A percentile compares a stretch with the other conserved stretches of the same genome.
Conservation (phyloP, 2,797 vertebrate species). For the Echeneis naucrates region DNA sequence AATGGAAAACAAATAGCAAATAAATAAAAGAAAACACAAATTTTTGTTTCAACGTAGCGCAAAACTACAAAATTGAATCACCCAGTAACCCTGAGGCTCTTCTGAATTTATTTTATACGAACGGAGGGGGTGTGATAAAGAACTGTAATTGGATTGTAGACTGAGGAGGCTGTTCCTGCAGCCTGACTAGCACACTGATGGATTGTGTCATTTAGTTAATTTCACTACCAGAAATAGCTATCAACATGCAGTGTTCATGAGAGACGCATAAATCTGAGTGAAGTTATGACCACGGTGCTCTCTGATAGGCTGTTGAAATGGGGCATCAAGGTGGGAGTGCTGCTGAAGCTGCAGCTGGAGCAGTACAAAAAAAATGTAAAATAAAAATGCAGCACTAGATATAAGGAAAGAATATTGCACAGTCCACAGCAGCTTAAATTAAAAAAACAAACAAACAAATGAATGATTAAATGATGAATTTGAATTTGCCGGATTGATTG, state of each 20-base stretch:
- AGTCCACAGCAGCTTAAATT: constrained; percentile 15
- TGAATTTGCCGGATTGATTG: constrained; percentile 32
- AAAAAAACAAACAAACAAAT: no score
- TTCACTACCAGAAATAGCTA: constrained; percentile 73
- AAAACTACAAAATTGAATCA: constrained; percentile 16
- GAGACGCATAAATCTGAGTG: constrained; percentile 65
- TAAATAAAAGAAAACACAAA: constrained; percentile 15
- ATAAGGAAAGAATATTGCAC: constrained; percentile 13
- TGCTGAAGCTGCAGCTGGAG: constrained; percentile 54
- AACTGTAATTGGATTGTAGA: constrained; percentile 71
- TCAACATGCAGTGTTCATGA: constrained; percentile 72
- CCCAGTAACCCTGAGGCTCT: constrained; percentile 23
- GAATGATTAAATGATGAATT: constrained; percentile 14
- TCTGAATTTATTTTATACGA: constrained; percentile 52
- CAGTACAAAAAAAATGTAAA: constrained; percentile 31
- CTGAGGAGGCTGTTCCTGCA: constrained; percentile 57
- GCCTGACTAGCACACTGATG: constrained; percentile 71
- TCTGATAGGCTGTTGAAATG: constrained; percentile 46
- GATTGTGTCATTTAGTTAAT: constrained; percentile 77
- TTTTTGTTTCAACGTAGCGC: constrained; percentile 12
- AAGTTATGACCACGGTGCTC: constrained; percentile 53
- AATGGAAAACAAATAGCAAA: constrained; percentile 20
- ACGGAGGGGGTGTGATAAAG: constrained; percentile 58
- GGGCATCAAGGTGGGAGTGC: constrained; percentile 56
- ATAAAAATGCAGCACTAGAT: constrained; percentile 19